A percentile compares a stretch with the other conserved stretches of the same genome.
Conservation (phyloP, 2,888 invertebrate genomes). For the Charanyca ferruginea region DNA sequence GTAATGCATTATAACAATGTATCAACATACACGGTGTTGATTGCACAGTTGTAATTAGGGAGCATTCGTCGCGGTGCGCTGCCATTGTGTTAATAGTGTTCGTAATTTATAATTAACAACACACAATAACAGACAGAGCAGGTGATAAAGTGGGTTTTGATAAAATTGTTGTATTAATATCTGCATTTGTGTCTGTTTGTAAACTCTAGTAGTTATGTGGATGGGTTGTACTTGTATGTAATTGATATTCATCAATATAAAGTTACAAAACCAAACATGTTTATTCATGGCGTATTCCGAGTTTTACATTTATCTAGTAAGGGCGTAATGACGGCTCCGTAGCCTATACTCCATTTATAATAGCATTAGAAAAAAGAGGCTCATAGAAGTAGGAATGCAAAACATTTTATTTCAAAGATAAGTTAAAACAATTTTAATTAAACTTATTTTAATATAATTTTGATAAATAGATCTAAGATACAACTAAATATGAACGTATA, state of each 20-base stretch:
- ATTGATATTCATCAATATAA: not conserved
- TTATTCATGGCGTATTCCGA: not conserved
- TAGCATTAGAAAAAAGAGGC: too few relatives aligned
- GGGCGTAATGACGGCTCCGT: too few relatives aligned
- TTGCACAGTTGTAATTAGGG: constrained; percentile 47
- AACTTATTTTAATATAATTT: too few relatives aligned
- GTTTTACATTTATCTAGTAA: not conserved
- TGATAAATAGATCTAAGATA: too few relatives aligned
- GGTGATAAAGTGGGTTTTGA: not conserved
- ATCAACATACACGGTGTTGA: not conserved
- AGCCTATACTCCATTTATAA: too few relatives aligned
- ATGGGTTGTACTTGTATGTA: too few relatives aligned
- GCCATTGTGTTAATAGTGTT: constrained; percentile 15
- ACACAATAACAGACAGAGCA: constrained; percentile 7
- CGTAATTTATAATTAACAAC: constrained; percentile 49
- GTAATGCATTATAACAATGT: not conserved
- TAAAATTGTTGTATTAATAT: not conserved
- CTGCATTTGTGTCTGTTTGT: constrained; percentile 11
- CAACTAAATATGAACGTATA: too few relatives aligned
- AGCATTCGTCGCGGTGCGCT: constrained; percentile 9
- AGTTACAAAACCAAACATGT: not conserved
- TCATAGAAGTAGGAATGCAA: too few relatives aligned
- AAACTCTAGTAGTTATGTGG: not conserved
- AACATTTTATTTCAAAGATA: too few relatives aligned
- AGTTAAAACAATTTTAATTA: too few relatives aligned